phyloP scores from a whole-genome alignment of 2,113 vertebrate genomes.

The Himantopus leucocephalus region DNA sequence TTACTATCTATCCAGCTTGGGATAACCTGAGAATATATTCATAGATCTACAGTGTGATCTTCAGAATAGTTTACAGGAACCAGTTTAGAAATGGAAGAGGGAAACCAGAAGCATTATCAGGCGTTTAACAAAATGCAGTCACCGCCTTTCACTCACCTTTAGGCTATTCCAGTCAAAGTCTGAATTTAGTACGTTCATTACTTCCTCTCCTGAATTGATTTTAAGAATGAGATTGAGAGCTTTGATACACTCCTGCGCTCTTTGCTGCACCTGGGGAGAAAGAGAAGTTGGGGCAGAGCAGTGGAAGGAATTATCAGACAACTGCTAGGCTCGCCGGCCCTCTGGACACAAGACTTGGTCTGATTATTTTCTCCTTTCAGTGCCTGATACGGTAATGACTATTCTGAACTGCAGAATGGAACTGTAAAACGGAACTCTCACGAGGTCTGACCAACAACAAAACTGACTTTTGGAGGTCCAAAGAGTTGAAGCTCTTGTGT shows the following conservation, averaged over 20 bases:
- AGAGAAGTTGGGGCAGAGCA: neutral
- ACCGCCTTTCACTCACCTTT: slow-evolving; percentile 72
- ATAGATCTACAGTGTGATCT: neutral
- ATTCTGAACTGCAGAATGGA: neutral
- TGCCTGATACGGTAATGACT: fast-evolving
- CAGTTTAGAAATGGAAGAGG: neutral
- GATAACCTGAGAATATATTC: neutral
- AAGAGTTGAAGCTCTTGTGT: neutral
- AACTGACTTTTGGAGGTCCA: neutral
- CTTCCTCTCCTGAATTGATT: slow-evolving; percentile 78
- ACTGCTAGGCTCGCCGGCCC: neutral
- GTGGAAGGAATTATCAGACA: neutral
- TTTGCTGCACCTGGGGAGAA: slow-evolving; percentile 81
- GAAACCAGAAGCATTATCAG: neutral
- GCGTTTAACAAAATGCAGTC: neutral
- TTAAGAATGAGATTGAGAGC: slow-evolving; percentile 83
- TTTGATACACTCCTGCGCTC: slow-evolving; percentile 86
- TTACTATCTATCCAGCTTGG: neutral
- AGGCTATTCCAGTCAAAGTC: slow-evolving; percentile 83
- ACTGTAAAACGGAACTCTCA: neutral
- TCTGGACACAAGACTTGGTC: neutral
- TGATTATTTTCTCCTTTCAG: fast-evolving
- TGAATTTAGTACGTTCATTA: slow-evolving; percentile 78
- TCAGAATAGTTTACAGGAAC: neutral
- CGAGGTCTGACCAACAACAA: neutral